These are phyloP conservation scores for Kradibia gibbosae DNA, from an alignment of 1,140 invertebrate genomes.

Conservation along the genomic window DNA sequence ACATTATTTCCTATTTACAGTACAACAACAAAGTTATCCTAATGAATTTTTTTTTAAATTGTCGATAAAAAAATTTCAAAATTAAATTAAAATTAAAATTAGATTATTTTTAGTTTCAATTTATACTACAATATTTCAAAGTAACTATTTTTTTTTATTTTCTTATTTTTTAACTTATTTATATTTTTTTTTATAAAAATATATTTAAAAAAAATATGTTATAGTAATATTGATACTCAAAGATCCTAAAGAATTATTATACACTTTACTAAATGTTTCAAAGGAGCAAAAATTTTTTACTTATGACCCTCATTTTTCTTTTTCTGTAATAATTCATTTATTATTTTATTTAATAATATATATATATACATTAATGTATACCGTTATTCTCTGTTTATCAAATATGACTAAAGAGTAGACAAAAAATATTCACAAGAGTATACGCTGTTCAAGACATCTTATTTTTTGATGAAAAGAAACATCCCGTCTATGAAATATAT, in stretches of 20 bases:
- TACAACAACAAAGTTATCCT: too few species aligned
- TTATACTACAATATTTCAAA: neutral
- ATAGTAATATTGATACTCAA: neutral
- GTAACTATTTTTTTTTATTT: neutral
- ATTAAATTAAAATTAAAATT: neutral
- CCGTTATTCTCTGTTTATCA: too few species aligned
- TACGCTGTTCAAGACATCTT: slow-evolving; percentile 1
- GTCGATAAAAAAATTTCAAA: neutral
- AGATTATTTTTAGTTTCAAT: neutral
- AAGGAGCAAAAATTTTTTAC: neutral
- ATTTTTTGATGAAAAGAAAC: slow-evolving; percentile 1
- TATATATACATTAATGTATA: neutral
- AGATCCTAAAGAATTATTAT: neutral
- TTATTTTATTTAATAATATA: too few species aligned
- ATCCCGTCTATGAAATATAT: too few species aligned
- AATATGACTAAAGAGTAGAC: slow-evolving; percentile 15
- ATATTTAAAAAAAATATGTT: too few species aligned
- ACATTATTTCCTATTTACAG: too few species aligned
- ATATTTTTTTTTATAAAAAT: too few species aligned
- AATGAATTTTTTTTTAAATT: too few species aligned
- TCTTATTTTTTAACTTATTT: neutral
- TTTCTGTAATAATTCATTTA: neutral
- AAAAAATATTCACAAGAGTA: too few species aligned
- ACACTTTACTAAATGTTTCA: neutral
- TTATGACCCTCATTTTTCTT: neutral